A percentile compares a stretch with the other conserved stretches of the same genome.
Conservation (phyloP, 2,888 invertebrate genomes). For the Entomobrya multifasciata region DNA sequence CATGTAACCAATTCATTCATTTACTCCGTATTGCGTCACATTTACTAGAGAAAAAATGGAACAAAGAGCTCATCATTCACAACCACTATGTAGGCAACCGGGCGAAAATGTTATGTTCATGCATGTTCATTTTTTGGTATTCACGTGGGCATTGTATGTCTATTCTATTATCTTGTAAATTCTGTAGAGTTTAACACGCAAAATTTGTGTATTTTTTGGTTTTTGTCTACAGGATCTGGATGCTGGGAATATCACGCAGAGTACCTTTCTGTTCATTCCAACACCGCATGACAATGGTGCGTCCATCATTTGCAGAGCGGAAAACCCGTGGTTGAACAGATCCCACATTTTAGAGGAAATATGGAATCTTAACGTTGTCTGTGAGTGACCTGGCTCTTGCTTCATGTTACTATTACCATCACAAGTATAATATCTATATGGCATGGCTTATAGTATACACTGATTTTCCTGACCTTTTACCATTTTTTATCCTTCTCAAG, state of each 20-base stretch:
- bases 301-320: constrained; percentile 93
- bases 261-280: constrained; percentile 91
- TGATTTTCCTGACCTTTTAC: too few relatives aligned
- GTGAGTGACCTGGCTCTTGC: too few relatives aligned
- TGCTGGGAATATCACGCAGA: constrained; percentile 89
- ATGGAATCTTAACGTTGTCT: constrained; percentile 93
- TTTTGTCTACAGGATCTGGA: constrained; percentile 86
- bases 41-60: constrained; percentile 27
- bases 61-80: constrained; percentile 28
- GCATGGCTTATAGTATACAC: too few relatives aligned
- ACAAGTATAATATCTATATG: too few relatives aligned
- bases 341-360: constrained; percentile 90
- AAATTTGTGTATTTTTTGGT: too few relatives aligned
- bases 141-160: constrained; percentile 36
- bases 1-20: constrained; percentile 56
- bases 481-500: too few relatives aligned
- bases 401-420: too few relatives aligned
- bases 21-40: constrained; percentile 46
- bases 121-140: constrained; percentile 8
- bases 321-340: constrained; percentile 92
- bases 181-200: constrained; percentile 14
- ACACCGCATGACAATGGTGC: constrained; percentile 93
- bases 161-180: constrained; percentile 4
- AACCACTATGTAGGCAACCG: too few relatives aligned
- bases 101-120: too few relatives aligned